phyloP scores from a whole-genome alignment of 2,797 vertebrate species.

The Coracias cyanogaster region DNA sequence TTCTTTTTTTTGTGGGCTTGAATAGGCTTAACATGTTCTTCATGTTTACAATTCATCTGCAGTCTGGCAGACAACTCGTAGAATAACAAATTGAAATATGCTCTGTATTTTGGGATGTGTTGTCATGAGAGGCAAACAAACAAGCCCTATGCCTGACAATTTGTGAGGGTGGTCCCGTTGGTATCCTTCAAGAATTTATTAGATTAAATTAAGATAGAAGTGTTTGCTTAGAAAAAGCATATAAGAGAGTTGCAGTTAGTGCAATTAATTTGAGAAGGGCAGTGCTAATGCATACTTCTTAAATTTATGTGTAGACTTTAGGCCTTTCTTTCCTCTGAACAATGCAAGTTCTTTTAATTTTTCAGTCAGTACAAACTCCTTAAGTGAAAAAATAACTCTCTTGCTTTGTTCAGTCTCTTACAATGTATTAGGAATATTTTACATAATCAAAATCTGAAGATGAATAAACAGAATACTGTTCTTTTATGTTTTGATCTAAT shows the following conservation, averaged over 20 bases:
- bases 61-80: constrained; percentile 33
- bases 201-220: constrained; percentile 31
- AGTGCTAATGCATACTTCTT: background rate
- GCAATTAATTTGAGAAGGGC: constrained; percentile 17
- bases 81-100: constrained; percentile 59
- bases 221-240: constrained; percentile 1
- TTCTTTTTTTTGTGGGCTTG: background rate
- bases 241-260: background rate
- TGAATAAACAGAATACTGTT: background rate
- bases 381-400: background rate
- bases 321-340: background rate
- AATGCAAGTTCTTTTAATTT: background rate
- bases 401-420: background rate
- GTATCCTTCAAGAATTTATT: constrained; percentile 31
- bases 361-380: background rate
- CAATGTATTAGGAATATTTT: background rate
- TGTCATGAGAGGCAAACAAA: constrained; percentile 53
- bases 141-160: background rate
- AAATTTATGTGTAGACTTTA: background rate
- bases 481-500: background rate
- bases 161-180: background rate
- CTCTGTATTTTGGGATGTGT: constrained; percentile 42
- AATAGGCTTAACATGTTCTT: constrained; percentile 62
- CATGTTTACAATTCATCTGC: constrained; percentile 61
- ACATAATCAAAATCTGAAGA: background rate